Conservation (phyloP, 2,797 vertebrate species). For the Clarias pachynema region DNA sequence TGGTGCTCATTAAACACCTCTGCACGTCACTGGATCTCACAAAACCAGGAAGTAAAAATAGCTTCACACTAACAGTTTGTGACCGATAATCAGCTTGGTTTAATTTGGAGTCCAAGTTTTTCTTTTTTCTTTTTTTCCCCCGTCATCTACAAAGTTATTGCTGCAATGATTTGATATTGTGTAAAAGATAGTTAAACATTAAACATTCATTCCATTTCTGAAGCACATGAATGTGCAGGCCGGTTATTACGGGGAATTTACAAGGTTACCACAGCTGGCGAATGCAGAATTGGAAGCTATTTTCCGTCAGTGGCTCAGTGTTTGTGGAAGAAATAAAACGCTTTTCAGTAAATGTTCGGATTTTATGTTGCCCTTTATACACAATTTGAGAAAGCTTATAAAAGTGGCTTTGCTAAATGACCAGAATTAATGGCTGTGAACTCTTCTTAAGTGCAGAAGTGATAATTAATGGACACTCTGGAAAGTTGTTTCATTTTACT, state of each 20-base stretch:
- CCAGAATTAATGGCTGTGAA: not conserved
- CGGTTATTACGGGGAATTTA: conserved; percentile 20
- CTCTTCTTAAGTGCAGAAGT: conserved; percentile 21
- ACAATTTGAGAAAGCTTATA: not conserved
- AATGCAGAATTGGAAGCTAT: conserved; percentile 7
- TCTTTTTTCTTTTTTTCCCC: not conserved
- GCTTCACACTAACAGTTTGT: conserved; percentile 30
- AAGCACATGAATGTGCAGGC: conserved; percentile 5
- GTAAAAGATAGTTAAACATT: conserved; percentile 26
- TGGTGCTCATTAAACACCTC: conserved; percentile 66
- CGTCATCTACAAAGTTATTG: conserved; percentile 14
- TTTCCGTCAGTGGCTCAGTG: not conserved
- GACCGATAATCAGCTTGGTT: conserved; percentile 35
- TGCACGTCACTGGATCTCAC: conserved; percentile 60
- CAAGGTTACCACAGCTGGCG: conserved; percentile 13
- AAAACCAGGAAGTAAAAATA: conserved; percentile 48
- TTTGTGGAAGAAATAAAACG: not conserved
- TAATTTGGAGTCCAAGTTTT: conserved; percentile 30
- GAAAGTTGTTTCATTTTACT: conserved; percentile 11
- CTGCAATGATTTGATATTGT: conserved; percentile 2
- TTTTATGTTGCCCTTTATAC: not conserved
- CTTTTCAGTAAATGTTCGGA: not conserved
- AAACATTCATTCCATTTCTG: conserved; percentile 12
- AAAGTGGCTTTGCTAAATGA: not conserved
- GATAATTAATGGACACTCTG: conserved; percentile 35